These are phyloP conservation scores for Onychomys arenicola DNA, from an alignment of 2,797 vertebrate species.

Conservation along the genomic window DNA sequence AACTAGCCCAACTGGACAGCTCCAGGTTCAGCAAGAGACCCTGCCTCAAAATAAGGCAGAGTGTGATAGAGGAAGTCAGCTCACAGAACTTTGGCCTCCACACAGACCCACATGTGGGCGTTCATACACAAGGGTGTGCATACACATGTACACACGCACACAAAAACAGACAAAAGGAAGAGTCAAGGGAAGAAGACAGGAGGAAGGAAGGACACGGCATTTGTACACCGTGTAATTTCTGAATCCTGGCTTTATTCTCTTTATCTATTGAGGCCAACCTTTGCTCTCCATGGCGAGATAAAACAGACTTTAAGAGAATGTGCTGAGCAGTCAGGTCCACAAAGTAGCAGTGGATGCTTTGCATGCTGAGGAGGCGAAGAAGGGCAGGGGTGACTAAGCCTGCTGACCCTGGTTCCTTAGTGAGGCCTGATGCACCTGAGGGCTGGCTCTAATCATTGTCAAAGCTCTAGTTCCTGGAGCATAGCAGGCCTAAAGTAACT, in stretches of 20 bases:
- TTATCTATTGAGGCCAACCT: conserved; percentile 35
- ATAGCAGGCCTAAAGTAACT: neutral
- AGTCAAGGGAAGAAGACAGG: neutral
- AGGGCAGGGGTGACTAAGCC: conserved; percentile 8
- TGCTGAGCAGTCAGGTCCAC: neutral
- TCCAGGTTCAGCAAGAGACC: neutral
- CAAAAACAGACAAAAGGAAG: neutral
- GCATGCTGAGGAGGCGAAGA: neutral
- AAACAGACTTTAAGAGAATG: conserved; percentile 36
- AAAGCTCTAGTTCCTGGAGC: neutral
- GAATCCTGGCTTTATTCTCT: neutral
- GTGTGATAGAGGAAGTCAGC: neutral
- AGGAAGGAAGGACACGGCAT: neutral
- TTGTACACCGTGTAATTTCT: neutral
- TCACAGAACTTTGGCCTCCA: neutral
- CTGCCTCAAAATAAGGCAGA: neutral
- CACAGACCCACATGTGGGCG: neutral
- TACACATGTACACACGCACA: neutral
- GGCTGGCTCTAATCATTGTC: neutral
- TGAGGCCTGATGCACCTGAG: neutral
- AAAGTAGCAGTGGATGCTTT: conserved; percentile 55
- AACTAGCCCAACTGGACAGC: neutral
- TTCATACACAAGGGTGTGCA: neutral
- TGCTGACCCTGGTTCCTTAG: neutral
- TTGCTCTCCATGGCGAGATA: conserved; percentile 27